Conservation (phyloP, 1,140 invertebrate genomes). For the Mercenaria mercenaria region DNA sequence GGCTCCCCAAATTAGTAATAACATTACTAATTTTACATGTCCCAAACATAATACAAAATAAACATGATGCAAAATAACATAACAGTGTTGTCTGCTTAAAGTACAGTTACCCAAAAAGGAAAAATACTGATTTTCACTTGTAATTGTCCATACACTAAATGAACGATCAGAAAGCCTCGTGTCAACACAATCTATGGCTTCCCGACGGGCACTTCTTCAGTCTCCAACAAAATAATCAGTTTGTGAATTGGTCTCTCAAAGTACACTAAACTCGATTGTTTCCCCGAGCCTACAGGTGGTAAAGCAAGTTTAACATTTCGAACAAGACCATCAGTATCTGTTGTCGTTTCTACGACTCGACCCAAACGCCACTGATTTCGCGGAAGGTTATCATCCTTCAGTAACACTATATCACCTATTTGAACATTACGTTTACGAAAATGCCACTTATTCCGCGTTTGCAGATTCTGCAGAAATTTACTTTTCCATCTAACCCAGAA, state of each 20-base stretch:
- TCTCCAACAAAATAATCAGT: background rate
- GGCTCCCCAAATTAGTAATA: too few species aligned
- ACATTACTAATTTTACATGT: too few species aligned
- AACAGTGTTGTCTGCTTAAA: too few species aligned
- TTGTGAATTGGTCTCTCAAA: background rate
- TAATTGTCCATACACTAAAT: too few species aligned
- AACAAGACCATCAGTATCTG: slow-evolving; percentile 29
- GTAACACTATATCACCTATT: slow-evolving; percentile 64
- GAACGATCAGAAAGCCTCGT: too few species aligned
- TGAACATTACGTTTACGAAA: too few species aligned
- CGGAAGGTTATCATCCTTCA: slow-evolving; percentile 57
- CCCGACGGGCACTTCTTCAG: background rate
- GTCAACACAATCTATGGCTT: too few species aligned
- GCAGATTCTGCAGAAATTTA: slow-evolving; percentile 58
- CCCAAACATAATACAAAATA: too few species aligned
- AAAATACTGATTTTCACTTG: too few species aligned
- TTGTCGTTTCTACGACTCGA: slow-evolving; percentile 14
- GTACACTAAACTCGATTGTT: background rate
- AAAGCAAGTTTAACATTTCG: slow-evolving; percentile 42
- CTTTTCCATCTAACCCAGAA: slow-evolving; percentile 67
- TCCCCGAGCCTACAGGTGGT: too few species aligned
- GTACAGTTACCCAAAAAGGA: too few species aligned
- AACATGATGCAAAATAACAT: too few species aligned
- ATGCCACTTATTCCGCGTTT: slow-evolving; percentile 57
- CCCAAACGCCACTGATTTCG: slow-evolving; percentile 55